A percentile compares a stretch with the other conserved stretches of the same genome.
Conservation (phyloP, 2,113 vertebrate species). For the Varanus salvator region DNA sequence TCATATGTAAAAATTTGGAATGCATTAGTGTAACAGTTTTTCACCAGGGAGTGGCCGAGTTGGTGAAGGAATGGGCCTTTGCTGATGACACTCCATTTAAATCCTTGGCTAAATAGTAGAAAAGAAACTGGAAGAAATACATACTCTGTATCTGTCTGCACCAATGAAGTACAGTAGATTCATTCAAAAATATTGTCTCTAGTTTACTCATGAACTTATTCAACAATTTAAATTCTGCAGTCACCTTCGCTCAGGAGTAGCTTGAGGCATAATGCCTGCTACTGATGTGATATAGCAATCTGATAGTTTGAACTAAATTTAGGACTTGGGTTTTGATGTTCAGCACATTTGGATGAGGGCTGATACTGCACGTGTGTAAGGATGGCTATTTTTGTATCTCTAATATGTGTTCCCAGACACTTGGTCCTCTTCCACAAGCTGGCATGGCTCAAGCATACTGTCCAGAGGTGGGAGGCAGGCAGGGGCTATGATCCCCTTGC, state of each 20-base stretch:
- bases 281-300: not conserved
- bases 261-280: not conserved
- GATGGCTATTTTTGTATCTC: conserved; percentile 24
- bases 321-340: conserved; percentile 11
- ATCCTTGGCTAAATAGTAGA: not conserved
- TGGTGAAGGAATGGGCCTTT: not conserved
- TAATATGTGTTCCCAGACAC: not conserved
- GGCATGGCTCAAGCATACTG: not conserved
- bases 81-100: not conserved
- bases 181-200: not conserved
- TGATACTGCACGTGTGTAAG: conserved; percentile 2
- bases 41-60: too few relatives aligned
- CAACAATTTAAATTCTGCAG: conserved; percentile 14
- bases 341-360: conserved; percentile 16
- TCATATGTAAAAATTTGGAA: not conserved
- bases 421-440: not conserved
- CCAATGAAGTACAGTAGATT: not conserved
- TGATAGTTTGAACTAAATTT: conserved; percentile 28
- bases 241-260: not conserved
- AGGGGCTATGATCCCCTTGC: not conserved
- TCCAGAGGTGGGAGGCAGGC: not conserved
- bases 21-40: not conserved
- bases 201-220: not conserved
- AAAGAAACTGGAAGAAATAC: not conserved
- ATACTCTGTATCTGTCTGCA: not conserved